Base-by-base conservation (phyloP, 2,113 vertebrate genomes). In the Oncorhynchus tshawytscha region DNA sequence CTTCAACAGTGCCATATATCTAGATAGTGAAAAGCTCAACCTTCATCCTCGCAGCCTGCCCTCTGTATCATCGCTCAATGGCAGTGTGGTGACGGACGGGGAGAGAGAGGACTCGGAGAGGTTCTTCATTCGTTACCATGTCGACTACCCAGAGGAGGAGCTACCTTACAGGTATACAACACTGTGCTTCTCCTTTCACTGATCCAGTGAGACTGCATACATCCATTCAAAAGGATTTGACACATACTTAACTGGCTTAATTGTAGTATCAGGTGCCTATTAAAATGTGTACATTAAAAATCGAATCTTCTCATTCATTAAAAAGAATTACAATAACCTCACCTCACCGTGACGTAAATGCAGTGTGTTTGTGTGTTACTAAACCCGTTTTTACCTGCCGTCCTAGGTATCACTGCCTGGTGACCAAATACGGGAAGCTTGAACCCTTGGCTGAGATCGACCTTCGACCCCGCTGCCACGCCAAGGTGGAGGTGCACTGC, bases 101-200 rank as follows among this genome's bases (percentile, higher is more conserved):
- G 98, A 99, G 80, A 93, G 97, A 60, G 97, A 99, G 83, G 98
- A 99, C 65, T 96, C 98, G 0, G 98, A 99, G 89, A 92, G 98
- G 7, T 99, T 99, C 90, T 99, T 99, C 86, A 97, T 99, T 73
- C 97, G 98, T 25, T 97, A 97, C 34, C 90, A 98, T 78, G 88
- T 96, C 79, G 94, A 96, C 79, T 92, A 92, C 79, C 95, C 97
- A 0, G 94, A 96, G 81, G 95, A 97, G 76, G 95, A 97, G 81
- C 95, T 95, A 1, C 97, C 98, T 1, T 94, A 93, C 91, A 96
- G 96, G 97, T 98, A 76, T 1, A 0, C 77, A 48, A 22, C 51
- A 24, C 51, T 12, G 22, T 62, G 0, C 25, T 29, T 31, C 48
- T 67, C 13, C 1, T 29, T n/a, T 25, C 18, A 29, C 15, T 51